Base-by-base conservation (phyloP, 2,888 invertebrate genomes). In the Orchesella flavescens region DNA sequence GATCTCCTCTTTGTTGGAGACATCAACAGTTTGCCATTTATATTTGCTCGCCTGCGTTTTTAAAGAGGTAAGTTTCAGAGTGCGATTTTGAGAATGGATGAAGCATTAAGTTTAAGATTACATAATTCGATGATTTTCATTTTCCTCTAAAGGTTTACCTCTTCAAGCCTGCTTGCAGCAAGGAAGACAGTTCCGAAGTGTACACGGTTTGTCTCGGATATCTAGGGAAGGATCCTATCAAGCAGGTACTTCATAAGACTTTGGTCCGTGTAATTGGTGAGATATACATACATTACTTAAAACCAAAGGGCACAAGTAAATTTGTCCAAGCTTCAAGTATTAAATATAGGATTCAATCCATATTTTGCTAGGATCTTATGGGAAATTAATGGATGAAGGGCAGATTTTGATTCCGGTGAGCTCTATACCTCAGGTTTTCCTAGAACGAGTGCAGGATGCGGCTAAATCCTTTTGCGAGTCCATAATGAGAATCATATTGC, bases 171-270 rank as follows among this genome's bases (percentile, higher is more conserved):
- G 94, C 93, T 0, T 95, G 96, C 0, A 98, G 98, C n/a, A 96
- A 96, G 89, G 94, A 95, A 89, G 98, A 98, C 9, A 98, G 98
- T 90, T 98, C 98, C 0, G 98, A 98, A 91, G 93, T 95, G 0
- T 98, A 98, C 89, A 92, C 97, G 0, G 91, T 98, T 34, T 95
- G 95, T 88, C 89, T 93, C 34, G 91, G 91, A 24, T 95, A 92
- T 89, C 91, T 91, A 87, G 93, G 93, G 1, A 88, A 87, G 15
- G 86, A 90, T 7, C 86, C 87, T n/a, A 59, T 81, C 12, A 34
- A 12, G 13, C 76, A 0, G 75, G 71, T 76, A 61, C 57, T 17
- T 1, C 23, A 2, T 23, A 34, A 23, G n/a, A n/a, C n/a, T n/a
- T n/a, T n/a, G n/a, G n/a, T n/a, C n/a, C n/a, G n/a, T n/a, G n/a